Percentiles rank a stretch among this genome's conserved stretches.
Conservation (phyloP, 2,888 invertebrate species). For the Melanophora roralis region DNA sequence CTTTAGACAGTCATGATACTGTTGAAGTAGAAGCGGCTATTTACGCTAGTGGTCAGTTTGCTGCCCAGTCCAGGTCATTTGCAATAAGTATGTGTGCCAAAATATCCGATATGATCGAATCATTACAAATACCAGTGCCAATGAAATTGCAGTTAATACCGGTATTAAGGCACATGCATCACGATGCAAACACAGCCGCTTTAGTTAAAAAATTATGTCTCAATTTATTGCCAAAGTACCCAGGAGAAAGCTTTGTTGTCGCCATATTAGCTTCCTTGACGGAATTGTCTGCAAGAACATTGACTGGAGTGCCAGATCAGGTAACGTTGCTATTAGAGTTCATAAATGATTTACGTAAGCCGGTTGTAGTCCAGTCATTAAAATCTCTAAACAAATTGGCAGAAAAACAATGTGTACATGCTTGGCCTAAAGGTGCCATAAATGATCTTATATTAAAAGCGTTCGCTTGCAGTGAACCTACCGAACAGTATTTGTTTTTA, state of each 20-base stretch:
- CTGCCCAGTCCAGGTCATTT: constrained; percentile 96
- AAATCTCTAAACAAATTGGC: constrained; percentile 84
- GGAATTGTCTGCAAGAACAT: constrained; percentile 90
- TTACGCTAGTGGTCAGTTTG: constrained; percentile 95
- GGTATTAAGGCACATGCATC: constrained; percentile 95
- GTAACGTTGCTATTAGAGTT: constrained; percentile 82
- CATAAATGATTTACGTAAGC: constrained; percentile 84
- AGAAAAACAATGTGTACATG: constrained; percentile 83
- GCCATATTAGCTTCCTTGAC: constrained; percentile 92
- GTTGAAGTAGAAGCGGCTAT: constrained; percentile 98
- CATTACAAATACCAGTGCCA: constrained; percentile 93
- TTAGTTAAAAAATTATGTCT: constrained; percentile 86
- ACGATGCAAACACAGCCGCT: constrained; percentile 82
- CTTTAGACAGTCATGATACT: constrained; percentile 95
- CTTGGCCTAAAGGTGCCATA: constrained; percentile 84
- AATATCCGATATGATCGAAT: constrained; percentile 96
- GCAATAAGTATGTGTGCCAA: constrained; percentile 97
- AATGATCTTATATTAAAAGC: constrained; percentile 73
- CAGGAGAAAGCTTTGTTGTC: constrained; percentile 87
- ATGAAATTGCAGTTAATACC: constrained; percentile 94
- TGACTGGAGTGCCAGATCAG: constrained; percentile 94
- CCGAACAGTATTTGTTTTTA: constrained; percentile 75
- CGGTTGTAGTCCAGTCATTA: constrained; percentile 83
- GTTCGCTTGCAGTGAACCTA: constrained; percentile 71
- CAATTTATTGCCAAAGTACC: constrained; percentile 86